Evolutionary conservation across 1,140 invertebrate species (phyloP), one percentile per base, ranked within the genome.

Genomic region (Calephelis virginiensis): DNA sequence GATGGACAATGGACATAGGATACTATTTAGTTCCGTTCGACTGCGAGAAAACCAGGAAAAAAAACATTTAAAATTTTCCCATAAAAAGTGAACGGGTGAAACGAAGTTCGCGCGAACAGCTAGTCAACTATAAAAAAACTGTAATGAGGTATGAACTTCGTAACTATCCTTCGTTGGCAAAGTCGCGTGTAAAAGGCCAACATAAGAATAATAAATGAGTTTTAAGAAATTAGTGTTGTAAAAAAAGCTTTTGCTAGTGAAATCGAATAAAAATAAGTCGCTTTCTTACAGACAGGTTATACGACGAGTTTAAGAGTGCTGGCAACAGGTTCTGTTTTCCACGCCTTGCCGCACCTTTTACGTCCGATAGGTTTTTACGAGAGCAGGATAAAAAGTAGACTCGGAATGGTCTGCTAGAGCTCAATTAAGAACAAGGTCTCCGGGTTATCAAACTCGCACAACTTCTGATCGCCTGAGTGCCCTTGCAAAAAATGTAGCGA

Each of bases 401-500:
- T 73, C 82, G 79, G 85, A 89, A 83, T 89, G 82, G 88, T 83
- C 85, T 81, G 88, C 82, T 85, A 78, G 81, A 85, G 81, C 86
- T 86, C 86, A 90, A 90, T 90, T 90, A 90, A 90, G 85, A 89
- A 86, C 86, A 90, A 89, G 86, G 88, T 90, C 88, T 87, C 75
- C 86, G 78, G 88, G 88, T 90, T 90, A 90, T 90, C 88, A 90
- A 90, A 90, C 88, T 78, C 85, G 80, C 80, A 85, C 80, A 82
- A 76, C 74, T 74, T 70, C 76, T 65, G 77, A 75, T 69, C 81
- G 81, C 83, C 86, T 86, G 82, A 77, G 64, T 81, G 82, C 80
- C 78, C 75, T 77, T 76, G 83, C 85, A 89, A 91, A 91, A 90
- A 90, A 86, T 82, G 74, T 89, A 85, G 82, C 82, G 82, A 89